phyloP scores from a whole-genome alignment of 2,797 vertebrate species.

The Orientallactaga sibirica region DNA sequence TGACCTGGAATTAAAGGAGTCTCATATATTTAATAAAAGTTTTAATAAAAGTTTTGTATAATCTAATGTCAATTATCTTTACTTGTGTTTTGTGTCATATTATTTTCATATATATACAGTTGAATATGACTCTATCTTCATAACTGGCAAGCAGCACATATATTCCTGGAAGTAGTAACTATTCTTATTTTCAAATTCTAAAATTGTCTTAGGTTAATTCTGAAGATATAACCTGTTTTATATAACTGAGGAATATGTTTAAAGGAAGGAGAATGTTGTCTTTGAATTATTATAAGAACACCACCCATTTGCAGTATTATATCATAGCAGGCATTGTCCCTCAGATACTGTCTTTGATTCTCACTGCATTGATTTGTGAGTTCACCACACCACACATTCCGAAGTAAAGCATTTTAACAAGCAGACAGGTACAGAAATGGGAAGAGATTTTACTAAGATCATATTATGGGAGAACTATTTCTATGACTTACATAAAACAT shows the following conservation, averaged over 20 bases:
- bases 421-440: neutral
- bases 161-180: neutral
- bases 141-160: neutral
- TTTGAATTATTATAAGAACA: neutral
- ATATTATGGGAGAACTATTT: neutral
- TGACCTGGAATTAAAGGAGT: no score
- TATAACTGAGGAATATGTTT: neutral
- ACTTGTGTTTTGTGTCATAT: neutral
- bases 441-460: neutral
- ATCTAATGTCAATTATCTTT: neutral
- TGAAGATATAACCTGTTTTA: neutral
- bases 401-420: conserved; percentile 10
- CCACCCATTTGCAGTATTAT: neutral
- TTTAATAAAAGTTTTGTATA: neutral
- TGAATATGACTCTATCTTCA: conserved; percentile 1
- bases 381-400: neutral
- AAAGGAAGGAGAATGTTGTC: neutral
- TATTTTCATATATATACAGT: neutral
- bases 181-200: neutral
- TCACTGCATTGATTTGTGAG: neutral
- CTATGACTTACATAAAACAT: neutral
- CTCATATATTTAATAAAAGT: no score
- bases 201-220: neutral
- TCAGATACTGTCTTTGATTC: neutral
- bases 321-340: neutral